Evolutionary conservation across 2,797 vertebrate genomes (phyloP).

Genomic region (Siniperca scherzeri): DNA sequence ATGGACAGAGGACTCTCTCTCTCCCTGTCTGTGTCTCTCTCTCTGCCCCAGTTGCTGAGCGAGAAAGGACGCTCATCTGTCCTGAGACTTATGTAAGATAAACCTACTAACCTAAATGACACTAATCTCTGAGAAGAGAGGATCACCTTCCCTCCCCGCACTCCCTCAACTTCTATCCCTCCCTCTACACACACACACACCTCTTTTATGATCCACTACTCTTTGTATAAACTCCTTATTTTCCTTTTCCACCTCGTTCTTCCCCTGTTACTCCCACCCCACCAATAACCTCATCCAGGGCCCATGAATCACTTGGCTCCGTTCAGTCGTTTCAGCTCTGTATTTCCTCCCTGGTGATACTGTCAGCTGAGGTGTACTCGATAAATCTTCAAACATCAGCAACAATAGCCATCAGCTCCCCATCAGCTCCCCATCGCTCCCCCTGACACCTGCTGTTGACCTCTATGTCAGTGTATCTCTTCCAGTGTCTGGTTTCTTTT

Average conservation of each 20-base stretch:
- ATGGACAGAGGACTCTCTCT: conserved; percentile 3
- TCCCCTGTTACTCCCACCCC: conserved; percentile 12
- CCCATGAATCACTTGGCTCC: conserved; percentile 47
- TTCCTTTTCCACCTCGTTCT: conserved; percentile 14
- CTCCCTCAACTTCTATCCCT: conserved; percentile 43
- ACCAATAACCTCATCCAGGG: conserved; percentile 28
- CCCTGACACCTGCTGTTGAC: conserved; percentile 42
- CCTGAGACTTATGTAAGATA: conserved; percentile 77
- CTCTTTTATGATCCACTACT: conserved; percentile 26
- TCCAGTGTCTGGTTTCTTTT: conserved; percentile 53
- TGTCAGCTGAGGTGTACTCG: conserved; percentile 5
- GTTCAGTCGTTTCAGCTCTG: conserved; percentile 37
- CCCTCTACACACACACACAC: conserved; percentile 26
- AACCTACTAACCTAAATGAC: conserved; percentile 82
- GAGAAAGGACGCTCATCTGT: conserved; percentile 71
- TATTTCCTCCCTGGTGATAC: conserved; percentile 42
- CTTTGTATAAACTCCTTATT: conserved; percentile 21
- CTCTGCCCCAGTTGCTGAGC: conserved; percentile 30
- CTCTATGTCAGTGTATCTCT: conserved; percentile 18
- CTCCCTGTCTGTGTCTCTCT: conserved; percentile 6
- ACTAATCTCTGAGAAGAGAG: conserved; percentile 81
- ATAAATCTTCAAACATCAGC: conserved; percentile 49
- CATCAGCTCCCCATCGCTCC: conserved; percentile 4
- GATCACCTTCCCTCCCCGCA: conserved; percentile 74
- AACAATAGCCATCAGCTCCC: conserved; percentile 29